Percentiles rank a stretch among this genome's conserved stretches.
phyloP scores from a whole-genome alignment of 2,113 vertebrate species.

The Coregonus clupeaformis region DNA sequence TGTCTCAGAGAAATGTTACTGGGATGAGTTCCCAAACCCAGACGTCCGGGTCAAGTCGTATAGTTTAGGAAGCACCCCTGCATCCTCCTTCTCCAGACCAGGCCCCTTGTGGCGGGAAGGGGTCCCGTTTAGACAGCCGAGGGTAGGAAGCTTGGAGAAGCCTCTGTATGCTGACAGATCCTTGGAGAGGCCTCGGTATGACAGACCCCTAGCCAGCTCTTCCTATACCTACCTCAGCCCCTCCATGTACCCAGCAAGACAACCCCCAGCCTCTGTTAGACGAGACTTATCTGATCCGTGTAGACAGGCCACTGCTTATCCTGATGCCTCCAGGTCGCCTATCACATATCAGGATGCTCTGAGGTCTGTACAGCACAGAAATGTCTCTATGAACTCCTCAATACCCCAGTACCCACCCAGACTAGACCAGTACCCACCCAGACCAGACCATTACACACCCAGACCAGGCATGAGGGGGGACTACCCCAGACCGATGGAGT shows the following conservation, averaged over 20 bases:
- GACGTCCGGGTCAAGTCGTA: conserved; percentile 67
- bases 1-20: conserved; percentile 70
- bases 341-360: conserved; percentile 63
- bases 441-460: conserved; percentile 39
- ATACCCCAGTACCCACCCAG: conserved; percentile 50
- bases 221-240: conserved; percentile 55
- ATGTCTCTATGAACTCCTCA: conserved; percentile 58
- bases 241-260: conserved; percentile 57
- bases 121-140: conserved; percentile 53
- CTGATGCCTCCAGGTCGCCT: conserved; percentile 66
- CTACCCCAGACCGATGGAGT: conserved; percentile 44
- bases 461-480: conserved; percentile 56
- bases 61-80: conserved; percentile 62
- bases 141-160: conserved; percentile 62
- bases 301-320: conserved; percentile 67
- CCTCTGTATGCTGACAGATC: conserved; percentile 54
- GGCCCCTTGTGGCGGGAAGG: conserved; percentile 67
- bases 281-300: conserved; percentile 62
- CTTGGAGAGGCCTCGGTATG: conserved; percentile 41
- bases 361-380: conserved; percentile 63
- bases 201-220: too few species aligned
- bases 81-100: conserved; percentile 51
- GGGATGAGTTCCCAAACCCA: conserved; percentile 65
- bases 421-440: conserved; percentile 49
- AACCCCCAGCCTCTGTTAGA: conserved; percentile 49